These are phyloP conservation scores for Hirtodrosophila duncani DNA, from an alignment of 2,888 invertebrate species.

Conservation along the genomic window DNA sequence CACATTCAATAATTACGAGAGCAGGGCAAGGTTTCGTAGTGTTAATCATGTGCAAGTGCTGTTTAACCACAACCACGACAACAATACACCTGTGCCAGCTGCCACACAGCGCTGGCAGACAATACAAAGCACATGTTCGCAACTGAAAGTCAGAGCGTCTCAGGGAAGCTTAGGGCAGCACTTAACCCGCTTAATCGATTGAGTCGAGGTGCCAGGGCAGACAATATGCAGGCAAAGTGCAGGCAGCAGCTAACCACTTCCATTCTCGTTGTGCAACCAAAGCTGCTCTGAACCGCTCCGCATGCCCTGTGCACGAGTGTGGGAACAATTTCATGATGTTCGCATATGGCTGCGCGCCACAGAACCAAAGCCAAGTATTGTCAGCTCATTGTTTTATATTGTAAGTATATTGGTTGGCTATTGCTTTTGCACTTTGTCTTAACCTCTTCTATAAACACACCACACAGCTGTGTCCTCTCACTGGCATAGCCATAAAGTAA, in stretches of 20 bases:
- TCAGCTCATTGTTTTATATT: constrained; percentile 32
- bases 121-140: constrained; percentile 30
- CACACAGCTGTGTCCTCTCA: constrained; percentile 11
- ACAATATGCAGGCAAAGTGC: constrained; percentile 18
- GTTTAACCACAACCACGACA: constrained; percentile 16
- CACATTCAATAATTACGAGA: constrained; percentile 39
- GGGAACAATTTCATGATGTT: constrained; percentile 27
- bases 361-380: constrained; percentile 14
- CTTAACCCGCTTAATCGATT: constrained; percentile 58
- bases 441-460: constrained; percentile 20
- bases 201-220: constrained; percentile 4
- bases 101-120: constrained; percentile 11
- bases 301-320: constrained; percentile 29
- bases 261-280: constrained; percentile 7
- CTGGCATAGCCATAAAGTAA: constrained; percentile 12
- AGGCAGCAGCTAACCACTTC: constrained; percentile 1
- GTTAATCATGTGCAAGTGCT: constrained; percentile 18
- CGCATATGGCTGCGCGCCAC: constrained; percentile 32
- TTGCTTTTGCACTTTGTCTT: too few relatives aligned
- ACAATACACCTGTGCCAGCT: constrained; percentile 26
- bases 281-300: constrained; percentile 47
- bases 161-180: constrained; percentile 40
- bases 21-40: too few relatives aligned
- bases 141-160: constrained; percentile 5
- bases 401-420: constrained; percentile 21